Base-by-base conservation (phyloP, 2,888 invertebrate species). In the Magallana nippona region DNA sequence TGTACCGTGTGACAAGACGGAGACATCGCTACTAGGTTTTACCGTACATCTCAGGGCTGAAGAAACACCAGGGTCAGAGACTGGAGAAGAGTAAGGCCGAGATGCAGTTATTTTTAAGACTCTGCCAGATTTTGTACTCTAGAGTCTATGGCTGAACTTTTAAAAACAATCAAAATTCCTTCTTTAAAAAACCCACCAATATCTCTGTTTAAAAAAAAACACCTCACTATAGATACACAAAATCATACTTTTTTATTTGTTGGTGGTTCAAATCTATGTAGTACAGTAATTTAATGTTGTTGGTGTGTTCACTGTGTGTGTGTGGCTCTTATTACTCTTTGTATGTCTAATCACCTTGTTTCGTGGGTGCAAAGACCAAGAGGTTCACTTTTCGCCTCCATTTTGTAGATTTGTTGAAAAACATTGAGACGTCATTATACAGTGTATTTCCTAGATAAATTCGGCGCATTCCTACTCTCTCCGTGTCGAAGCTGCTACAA, bases 321-420 rank as follows among this genome's bases (percentile, higher is more conserved):
- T 60, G 10, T 60, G n/a, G 5, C 19, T 60, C 19, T 17, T 17
- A 5, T 10, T 60, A n/a, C n/a, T 8, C 60, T 27, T 71, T 71
- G 5, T 27, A 2, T 71, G 11, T 71, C 17, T 27, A 27, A 15
- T 71, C 32, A 15, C 22, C 71, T 44, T 44, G 44, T 44, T 71
- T 13, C n/a, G 71, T 71, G 71, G 71, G 71, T 71, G 32, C 71
- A 71, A 27, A 71, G 27, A 27, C 22, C 32, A 32, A 15, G 32
- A 13, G 27, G 71, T 71, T 71, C 32, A 27, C 71, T 71, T 71
- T 71, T 71, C 71, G 71, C 71, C 71, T 71, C 71, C 22, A 13
- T 71, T 71, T 71, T 71, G 71, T 71, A 27, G 71, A 71, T 27
- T 71, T 71, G 71, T 71, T 71, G 27, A 32, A 71, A 71, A 22